Percentiles rank a stretch among this genome's conserved stretches.
Conservation (phyloP, 2,797 vertebrate species). For the Denticeps clupeoides region DNA sequence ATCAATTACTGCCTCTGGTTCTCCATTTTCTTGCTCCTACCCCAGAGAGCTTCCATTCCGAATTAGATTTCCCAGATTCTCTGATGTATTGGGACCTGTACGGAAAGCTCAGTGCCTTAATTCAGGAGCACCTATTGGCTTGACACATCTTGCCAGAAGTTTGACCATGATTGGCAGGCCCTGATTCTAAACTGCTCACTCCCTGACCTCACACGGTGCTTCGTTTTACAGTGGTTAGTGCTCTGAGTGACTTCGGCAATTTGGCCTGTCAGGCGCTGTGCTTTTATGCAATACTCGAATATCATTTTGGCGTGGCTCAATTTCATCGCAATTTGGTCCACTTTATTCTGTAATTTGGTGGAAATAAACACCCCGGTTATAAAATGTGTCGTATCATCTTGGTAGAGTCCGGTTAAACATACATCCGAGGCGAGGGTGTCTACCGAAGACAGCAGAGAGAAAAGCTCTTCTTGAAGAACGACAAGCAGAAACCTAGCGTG, state of each 20-base stretch:
- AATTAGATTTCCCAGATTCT: constrained; percentile 39
- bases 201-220: constrained; percentile 13
- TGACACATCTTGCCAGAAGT: constrained; percentile 39
- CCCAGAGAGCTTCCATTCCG: constrained; percentile 40
- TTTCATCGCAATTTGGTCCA: constrained; percentile 13
- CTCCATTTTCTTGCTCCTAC: constrained; percentile 27
- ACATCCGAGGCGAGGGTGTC: not conserved
- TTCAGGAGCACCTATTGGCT: not conserved
- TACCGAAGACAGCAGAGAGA: not conserved
- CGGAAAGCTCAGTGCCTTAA: constrained; percentile 21
- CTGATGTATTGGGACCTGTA: constrained; percentile 33
- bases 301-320: constrained; percentile 14
- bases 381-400: constrained; percentile 18
- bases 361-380: constrained; percentile 22
- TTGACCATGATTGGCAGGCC: constrained; percentile 42
- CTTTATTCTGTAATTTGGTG: constrained; percentile 23
- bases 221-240: constrained; percentile 11
- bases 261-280: constrained; percentile 13
- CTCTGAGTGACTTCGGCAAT: constrained; percentile 5
- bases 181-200: constrained; percentile 18
- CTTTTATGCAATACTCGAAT: constrained; percentile 27
- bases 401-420: constrained; percentile 18
- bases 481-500: not conserved
- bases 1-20: constrained; percentile 46
- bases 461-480: constrained; percentile 7